Evolutionary conservation across 2,797 vertebrate genomes (phyloP).

Genomic region (Gephyroberyx darwinii): DNA sequence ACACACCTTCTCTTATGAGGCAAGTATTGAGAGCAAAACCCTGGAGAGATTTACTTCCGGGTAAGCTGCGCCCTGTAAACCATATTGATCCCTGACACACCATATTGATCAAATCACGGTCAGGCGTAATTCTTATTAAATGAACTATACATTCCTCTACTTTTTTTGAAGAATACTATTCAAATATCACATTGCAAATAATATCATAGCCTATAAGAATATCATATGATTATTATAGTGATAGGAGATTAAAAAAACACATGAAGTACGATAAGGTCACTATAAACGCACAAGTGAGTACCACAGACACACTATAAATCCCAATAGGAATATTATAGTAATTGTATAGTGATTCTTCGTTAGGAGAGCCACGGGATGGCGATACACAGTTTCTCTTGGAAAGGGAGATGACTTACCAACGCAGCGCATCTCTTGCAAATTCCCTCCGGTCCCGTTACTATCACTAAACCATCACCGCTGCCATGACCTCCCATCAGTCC

Average conservation of each 20-base stretch:
- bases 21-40: slow-evolving; percentile 39
- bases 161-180: too few relatives aligned
- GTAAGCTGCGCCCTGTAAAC: slow-evolving; percentile 50
- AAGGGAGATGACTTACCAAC: slow-evolving; percentile 43
- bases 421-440: slow-evolving; percentile 15
- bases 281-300: too few relatives aligned
- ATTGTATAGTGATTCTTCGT: neutral
- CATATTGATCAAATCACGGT: slow-evolving; percentile 22
- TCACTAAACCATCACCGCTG: neutral
- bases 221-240: too few relatives aligned
- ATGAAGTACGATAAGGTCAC: too few relatives aligned
- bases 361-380: slow-evolving; percentile 8
- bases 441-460: neutral
- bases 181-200: neutral
- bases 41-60: slow-evolving; percentile 51
- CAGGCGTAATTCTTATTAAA: slow-evolving; percentile 11
- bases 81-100: neutral
- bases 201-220: too few relatives aligned
- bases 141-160: neutral
- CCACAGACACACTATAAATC: too few relatives aligned
- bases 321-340: neutral
- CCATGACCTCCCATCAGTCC: slow-evolving; percentile 1
- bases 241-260: too few relatives aligned
- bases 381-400: slow-evolving; percentile 10
- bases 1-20: slow-evolving; percentile 34